These are phyloP conservation scores for Pipistrellus nathusii DNA, from an alignment of 2,797 vertebrate species.

Conservation along the genomic window DNA sequence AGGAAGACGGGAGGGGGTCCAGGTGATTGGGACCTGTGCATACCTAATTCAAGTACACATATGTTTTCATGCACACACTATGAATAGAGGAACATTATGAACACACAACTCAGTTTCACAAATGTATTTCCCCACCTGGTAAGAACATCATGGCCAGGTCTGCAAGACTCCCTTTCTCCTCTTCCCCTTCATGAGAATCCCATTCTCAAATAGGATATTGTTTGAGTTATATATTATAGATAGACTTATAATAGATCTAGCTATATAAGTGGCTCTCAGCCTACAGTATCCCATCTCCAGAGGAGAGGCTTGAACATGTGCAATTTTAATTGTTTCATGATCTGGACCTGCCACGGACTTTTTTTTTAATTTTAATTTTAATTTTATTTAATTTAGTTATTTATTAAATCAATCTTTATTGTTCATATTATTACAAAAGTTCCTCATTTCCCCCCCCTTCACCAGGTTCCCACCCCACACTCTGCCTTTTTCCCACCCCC, in stretches of 20 bases:
- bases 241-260: neutral
- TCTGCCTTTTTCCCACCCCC: too few species aligned
- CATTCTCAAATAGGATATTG: neutral
- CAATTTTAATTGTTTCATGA: neutral
- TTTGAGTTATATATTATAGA: neutral
- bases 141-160: neutral
- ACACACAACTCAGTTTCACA: neutral
- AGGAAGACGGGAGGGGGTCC: neutral
- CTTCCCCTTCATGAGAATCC: conserved; percentile 30
- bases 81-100: too few species aligned
- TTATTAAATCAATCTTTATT: too few species aligned
- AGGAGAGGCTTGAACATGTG: neutral
- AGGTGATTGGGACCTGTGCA: neutral
- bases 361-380: too few species aligned
- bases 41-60: too few species aligned
- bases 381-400: too few species aligned
- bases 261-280: neutral
- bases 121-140: neutral
- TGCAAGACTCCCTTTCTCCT: neutral
- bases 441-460: too few species aligned
- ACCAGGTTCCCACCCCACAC: too few species aligned
- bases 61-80: neutral
- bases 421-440: too few species aligned
- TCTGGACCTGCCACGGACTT: neutral
- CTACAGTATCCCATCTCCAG: neutral